Conservation (phyloP, 1,140 invertebrate species). For the Papilio glaucus region DNA sequence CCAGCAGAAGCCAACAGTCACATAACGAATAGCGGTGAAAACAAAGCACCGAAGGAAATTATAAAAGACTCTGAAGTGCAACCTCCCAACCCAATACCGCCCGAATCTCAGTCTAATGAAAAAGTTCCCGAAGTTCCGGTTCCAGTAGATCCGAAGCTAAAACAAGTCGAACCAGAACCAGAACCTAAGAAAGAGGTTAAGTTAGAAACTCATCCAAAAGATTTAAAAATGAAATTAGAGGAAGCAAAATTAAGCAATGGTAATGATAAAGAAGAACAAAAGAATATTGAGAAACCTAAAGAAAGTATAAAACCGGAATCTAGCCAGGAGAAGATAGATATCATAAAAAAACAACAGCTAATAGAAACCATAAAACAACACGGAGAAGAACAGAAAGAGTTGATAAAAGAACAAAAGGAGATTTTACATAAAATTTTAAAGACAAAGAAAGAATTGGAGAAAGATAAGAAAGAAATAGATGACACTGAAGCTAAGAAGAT, state of each 20-base stretch:
- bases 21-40: slow-evolving; percentile 36
- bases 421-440: slow-evolving; percentile 84
- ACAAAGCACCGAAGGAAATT: slow-evolving; percentile 47
- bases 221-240: slow-evolving; percentile 60
- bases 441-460: slow-evolving; percentile 80
- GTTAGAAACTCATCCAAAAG: slow-evolving; percentile 62
- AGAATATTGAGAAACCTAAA: slow-evolving; percentile 41
- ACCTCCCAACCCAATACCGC: slow-evolving; percentile 78
- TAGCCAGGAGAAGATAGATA: slow-evolving; percentile 61
- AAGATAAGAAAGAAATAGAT: slow-evolving; percentile 70
- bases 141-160: slow-evolving; percentile 41
- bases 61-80: slow-evolving; percentile 75
- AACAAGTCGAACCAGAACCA: slow-evolving; percentile 42
- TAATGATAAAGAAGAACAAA: slow-evolving; percentile 45
- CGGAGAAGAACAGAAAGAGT: slow-evolving; percentile 83
- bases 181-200: slow-evolving; percentile 44
- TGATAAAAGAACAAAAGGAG: slow-evolving; percentile 84
- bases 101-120: slow-evolving; percentile 64
- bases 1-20: slow-evolving; percentile 43
- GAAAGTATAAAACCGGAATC: slow-evolving; percentile 47
- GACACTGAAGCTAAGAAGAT: slow-evolving; percentile 76
- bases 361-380: slow-evolving; percentile 85
- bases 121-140: slow-evolving; percentile 42
- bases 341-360: slow-evolving; percentile 79
- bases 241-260: slow-evolving; percentile 57